phyloP scores from a whole-genome alignment of 2,888 invertebrate species.

The Vesta saturnalis region DNA sequence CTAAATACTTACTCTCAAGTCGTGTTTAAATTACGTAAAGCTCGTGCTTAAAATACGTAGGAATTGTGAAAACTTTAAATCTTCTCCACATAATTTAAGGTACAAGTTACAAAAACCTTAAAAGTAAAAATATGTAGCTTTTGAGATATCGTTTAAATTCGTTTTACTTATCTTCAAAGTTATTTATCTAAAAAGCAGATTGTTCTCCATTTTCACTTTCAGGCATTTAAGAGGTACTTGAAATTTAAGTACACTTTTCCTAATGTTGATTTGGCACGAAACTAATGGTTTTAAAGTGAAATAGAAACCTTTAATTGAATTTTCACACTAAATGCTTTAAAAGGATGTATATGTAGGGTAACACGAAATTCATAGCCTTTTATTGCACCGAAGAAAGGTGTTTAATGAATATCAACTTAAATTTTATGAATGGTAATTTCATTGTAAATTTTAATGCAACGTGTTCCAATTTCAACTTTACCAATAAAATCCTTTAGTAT shows the following conservation, averaged over 20 bases:
- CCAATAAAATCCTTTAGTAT: not conserved
- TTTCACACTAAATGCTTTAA: conserved; percentile 11
- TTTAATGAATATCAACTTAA: conserved; percentile 2
- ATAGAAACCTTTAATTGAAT: conserved; percentile 14
- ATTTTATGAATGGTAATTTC: not conserved
- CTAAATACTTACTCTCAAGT: too few species aligned
- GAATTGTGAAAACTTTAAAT: not conserved
- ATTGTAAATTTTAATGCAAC: not conserved
- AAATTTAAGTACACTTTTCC: conserved; percentile 11
- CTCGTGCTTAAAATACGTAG: not conserved
- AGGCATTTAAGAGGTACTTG: conserved; percentile 10
- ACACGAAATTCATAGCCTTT: not conserved
- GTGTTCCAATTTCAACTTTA: not conserved
- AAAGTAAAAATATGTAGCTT: conserved; percentile 13
- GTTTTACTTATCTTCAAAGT: conserved; percentile 30
- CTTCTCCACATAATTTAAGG: not conserved
- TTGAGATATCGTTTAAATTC: conserved; percentile 27
- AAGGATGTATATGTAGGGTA: not conserved
- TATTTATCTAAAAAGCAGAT: conserved; percentile 33
- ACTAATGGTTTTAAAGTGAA: conserved; percentile 18
- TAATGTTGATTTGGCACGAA: conserved; percentile 12
- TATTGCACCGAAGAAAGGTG: not conserved
- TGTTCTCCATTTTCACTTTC: conserved; percentile 19
- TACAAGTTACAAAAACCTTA: conserved; percentile 2
- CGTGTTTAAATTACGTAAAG: too few species aligned